A percentile compares a stretch with the other conserved stretches of the same genome.
These are phyloP conservation scores for Potorous gilbertii DNA, from an alignment of 2,797 vertebrate genomes.

Conservation along the genomic window DNA sequence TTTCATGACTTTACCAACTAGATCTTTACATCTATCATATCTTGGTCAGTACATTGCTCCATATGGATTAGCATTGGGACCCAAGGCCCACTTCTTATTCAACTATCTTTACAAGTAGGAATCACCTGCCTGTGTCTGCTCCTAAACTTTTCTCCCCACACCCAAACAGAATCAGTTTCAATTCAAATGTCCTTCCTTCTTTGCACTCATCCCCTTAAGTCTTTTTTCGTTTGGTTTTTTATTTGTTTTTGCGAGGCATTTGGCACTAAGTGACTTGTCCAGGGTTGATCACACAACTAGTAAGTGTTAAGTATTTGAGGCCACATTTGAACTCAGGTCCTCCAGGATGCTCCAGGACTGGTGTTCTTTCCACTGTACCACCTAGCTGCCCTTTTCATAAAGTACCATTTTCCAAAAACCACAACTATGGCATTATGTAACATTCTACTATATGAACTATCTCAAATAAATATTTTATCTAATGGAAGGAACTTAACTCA, in stretches of 20 bases:
- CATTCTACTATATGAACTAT: background rate
- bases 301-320: no score
- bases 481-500: background rate
- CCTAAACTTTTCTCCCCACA: background rate
- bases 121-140: background rate
- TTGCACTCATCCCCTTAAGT: no score
- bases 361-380: background rate
- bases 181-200: background rate
- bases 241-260: no score
- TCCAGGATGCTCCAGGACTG: no score
- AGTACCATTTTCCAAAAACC: background rate
- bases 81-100: background rate
- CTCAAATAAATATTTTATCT: background rate
- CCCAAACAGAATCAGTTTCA: background rate
- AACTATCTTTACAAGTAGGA: background rate
- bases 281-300: no score
- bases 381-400: background rate
- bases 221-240: no score
- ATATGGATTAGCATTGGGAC: background rate
- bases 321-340: no score
- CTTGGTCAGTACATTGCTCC: background rate
- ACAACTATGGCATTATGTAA: background rate
- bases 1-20: background rate
- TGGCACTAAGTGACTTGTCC: no score
- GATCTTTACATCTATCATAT: background rate